Evolutionary conservation across 1,140 invertebrate species (phyloP).

Genomic region (Himalopsyche phryganea): DNA sequence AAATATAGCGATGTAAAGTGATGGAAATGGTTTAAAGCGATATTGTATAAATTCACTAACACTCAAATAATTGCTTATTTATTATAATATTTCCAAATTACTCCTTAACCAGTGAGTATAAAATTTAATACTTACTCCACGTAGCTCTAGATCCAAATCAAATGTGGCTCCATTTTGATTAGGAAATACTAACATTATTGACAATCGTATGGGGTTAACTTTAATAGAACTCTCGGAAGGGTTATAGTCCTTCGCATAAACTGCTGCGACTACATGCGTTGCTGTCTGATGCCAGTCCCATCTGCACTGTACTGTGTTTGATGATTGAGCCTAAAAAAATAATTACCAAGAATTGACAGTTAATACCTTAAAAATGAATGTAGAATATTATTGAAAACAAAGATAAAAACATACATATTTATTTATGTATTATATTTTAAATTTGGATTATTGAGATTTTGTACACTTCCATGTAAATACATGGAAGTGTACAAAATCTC

Average conservation of each 20-base stretch:
- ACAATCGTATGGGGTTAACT: conserved; percentile 80
- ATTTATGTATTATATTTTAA: no score
- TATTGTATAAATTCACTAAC: no score
- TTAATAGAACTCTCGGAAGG: conserved; percentile 72
- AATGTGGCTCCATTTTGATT: conserved; percentile 72
- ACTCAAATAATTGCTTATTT: no score
- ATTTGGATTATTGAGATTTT: no score
- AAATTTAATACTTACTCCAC: conserved; percentile 80
- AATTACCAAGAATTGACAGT: conserved; percentile 28
- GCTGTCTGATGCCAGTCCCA: conserved; percentile 93
- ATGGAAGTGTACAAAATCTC: no score
- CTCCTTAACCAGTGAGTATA: no score
- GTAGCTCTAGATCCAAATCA: conserved; percentile 76
- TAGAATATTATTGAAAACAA: conserved; percentile 21
- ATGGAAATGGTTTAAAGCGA: no score
- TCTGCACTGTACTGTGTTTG: conserved; percentile 70
- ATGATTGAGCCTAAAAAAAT: conserved; percentile 45
- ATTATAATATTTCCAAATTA: no score
- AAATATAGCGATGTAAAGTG: no score
- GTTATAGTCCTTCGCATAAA: conserved; percentile 89
- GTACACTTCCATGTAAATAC: no score
- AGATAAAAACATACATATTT: not conserved
- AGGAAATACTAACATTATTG: conserved; percentile 74
- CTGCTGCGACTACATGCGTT: conserved; percentile 74
- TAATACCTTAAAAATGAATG: no score